phyloP scores from a whole-genome alignment of 1,140 invertebrate genomes.

The Galleria mellonella region DNA sequence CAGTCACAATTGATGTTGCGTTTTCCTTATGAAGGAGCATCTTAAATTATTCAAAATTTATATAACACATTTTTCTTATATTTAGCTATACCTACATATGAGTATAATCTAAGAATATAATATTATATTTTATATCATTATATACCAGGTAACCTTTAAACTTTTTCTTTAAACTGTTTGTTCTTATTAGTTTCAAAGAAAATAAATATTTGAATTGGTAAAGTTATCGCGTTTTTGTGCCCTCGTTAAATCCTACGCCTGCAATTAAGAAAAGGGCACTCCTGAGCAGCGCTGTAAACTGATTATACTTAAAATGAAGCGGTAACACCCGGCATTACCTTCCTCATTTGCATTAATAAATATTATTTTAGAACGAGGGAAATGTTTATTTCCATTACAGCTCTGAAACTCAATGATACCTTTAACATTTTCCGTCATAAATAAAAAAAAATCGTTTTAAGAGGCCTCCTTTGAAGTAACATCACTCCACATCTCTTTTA shows the following conservation, averaged over 20 bases:
- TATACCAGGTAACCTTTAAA: not conserved
- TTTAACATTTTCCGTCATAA: slow-evolving; percentile 4
- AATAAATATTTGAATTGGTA: slow-evolving; percentile 33
- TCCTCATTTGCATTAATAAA: slow-evolving; percentile 51
- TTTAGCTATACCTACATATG: too few species aligned
- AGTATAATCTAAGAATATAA: too few species aligned
- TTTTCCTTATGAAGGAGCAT: too few species aligned
- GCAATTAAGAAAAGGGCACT: slow-evolving; percentile 52
- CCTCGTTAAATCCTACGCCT: slow-evolving; percentile 50
- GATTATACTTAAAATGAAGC: slow-evolving; percentile 55
- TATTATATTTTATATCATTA: too few species aligned
- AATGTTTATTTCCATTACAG: slow-evolving; percentile 26
- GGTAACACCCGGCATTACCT: slow-evolving; percentile 41
- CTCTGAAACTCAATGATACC: slow-evolving; percentile 8
- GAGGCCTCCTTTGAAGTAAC: not conserved
- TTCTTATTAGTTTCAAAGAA: slow-evolving; percentile 6
- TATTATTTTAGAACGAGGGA: slow-evolving; percentile 27
- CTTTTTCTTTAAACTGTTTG: slow-evolving; percentile 3
- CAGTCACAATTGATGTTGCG: too few species aligned
- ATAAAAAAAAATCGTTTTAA: slow-evolving; percentile 1
- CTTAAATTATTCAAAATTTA: too few species aligned
- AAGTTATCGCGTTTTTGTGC: slow-evolving; percentile 34
- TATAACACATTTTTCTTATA: too few species aligned
- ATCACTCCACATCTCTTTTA: not conserved
- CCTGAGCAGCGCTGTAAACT: slow-evolving; percentile 31